Evolutionary conservation across 2,888 invertebrate genomes (phyloP).

Genomic region (Podotricha telesiphe): DNA sequence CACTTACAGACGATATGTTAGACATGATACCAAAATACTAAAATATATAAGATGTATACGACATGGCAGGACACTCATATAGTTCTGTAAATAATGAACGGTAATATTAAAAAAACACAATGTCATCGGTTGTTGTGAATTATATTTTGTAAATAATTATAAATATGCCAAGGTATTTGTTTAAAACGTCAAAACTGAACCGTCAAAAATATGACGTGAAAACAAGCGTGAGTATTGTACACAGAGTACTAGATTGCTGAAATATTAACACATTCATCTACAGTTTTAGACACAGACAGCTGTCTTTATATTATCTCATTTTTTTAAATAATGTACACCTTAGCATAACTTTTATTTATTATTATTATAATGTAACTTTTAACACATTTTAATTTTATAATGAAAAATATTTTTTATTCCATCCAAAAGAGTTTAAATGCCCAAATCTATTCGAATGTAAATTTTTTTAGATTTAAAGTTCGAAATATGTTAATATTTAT

Average conservation of each 20-base stretch:
- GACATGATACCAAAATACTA: constrained; percentile 59
- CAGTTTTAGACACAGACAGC: neutral
- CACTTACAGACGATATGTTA: constrained; percentile 60
- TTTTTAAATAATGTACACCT: too few species aligned
- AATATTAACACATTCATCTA: neutral
- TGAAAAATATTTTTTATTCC: too few species aligned
- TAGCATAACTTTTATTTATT: too few species aligned
- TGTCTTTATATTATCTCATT: too few species aligned
- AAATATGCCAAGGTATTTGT: constrained; percentile 20
- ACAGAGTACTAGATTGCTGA: neutral
- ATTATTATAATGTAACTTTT: too few species aligned
- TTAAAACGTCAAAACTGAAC: constrained; percentile 29
- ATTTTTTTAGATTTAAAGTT: too few species aligned
- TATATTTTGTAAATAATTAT: constrained; percentile 23
- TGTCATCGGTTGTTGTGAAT: neutral
- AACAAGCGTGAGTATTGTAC: constrained; percentile 22
- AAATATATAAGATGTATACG: constrained; percentile 25
- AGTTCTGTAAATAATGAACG: constrained; percentile 13
- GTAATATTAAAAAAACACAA: neutral
- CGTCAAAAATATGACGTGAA: constrained; percentile 29
- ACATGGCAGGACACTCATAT: constrained; percentile 19
- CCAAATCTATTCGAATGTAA: too few species aligned
- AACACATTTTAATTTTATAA: too few species aligned
- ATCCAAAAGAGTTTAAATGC: too few species aligned
- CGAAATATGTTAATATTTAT: too few species aligned